Evolutionary conservation across 2,888 invertebrate species (phyloP), one percentile per base, ranked within the genome.

Genomic region (Yponomeuta sedellus): DNA sequence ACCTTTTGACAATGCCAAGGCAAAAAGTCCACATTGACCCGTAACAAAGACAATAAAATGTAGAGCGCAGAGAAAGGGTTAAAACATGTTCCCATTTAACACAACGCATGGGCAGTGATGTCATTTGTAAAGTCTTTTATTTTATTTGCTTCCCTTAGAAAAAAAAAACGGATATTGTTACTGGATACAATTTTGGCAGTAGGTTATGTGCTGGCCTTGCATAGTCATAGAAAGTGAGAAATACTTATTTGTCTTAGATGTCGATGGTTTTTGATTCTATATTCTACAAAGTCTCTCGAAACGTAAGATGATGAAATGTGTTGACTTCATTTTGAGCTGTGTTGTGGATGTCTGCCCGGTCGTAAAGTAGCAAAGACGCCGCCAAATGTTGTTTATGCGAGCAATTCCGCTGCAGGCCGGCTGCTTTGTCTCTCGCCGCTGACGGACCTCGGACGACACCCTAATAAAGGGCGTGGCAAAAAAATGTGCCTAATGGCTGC

Each of bases 401-500:
- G 78, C 77, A 76, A 87, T 86, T 85, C 86, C 85, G 85, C 84
- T 80, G 52, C 62, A 40, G 56, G 52, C 34, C 25, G 40, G 25
- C 39, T 25, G 83, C 88, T 90, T 91, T 90, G 86, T 87, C 84
- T 88, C 82, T 82, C 73, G 83, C 89, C 88, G 88, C 87, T 71
- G 44, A 52, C 78, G 81, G 83, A 85, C 85, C 88, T 88, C 86
- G 81, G 81, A 87, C 85, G 89, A 89, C 90, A 90, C 89, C 91
- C 88, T 86, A 86, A 90, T 90, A 91, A 88, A 90, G 88, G 86
- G 85, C 85, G 86, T 88, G 84, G 85, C 87, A 89, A 89, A 91
- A n/a, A 90, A 90, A 79, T 77, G 74, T 28, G 78, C 82, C 82
- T 89, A 91, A 90, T 89, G 80, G 85, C 77, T 75, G 80, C 82